Evolutionary conservation across 2,113 vertebrate genomes (phyloP), one percentile per base, ranked within the genome.

Genomic region (Labeo rohita): DNA sequence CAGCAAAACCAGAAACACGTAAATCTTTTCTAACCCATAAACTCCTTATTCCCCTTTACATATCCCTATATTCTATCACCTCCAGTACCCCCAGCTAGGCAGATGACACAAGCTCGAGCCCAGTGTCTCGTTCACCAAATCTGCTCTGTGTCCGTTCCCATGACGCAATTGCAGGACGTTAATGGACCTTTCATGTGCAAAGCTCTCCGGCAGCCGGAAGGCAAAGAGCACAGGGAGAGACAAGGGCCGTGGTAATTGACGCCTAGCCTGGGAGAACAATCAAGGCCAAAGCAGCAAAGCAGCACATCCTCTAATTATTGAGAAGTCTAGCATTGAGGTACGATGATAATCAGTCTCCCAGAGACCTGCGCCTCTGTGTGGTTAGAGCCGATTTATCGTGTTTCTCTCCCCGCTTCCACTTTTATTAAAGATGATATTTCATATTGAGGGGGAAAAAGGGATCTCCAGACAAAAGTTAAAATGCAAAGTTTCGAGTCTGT

Each of bases 401-500:
- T 94, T 96, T 96, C 94, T 76, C 88, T 78, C 75, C 74, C 86
- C 90, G 84, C 93, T 95, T 95, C 94, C 93, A 92, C 94, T 95
- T 95, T 97, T 98, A 97, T 97, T 98, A 97, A 97, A 97, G 96
- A 96, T 96, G 96, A 97, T 98, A 95, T 96, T 96, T 97, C 96
- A 96, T 93, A 95, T 88, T 92, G 94, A 95, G 95, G 94, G 91
- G 94, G 92, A 94, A 93, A 94, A 92, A 92, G 34, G 52, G 94
- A 96, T 97, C 96, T 97, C 96, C 89, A 96, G 96, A 97, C 94
- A 96, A 96, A 95, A 94, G 95, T 96, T 97, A 97, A 97, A 98
- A 97, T 97, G 96, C 96, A 97, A 97, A 97, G 96, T 97, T 97
- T 95, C 94, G 90, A 88, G 93, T 96, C 96, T 97, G 95, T 97